Conservation (phyloP, 2,113 vertebrate species). For the Psittacara wagleri region DNA sequence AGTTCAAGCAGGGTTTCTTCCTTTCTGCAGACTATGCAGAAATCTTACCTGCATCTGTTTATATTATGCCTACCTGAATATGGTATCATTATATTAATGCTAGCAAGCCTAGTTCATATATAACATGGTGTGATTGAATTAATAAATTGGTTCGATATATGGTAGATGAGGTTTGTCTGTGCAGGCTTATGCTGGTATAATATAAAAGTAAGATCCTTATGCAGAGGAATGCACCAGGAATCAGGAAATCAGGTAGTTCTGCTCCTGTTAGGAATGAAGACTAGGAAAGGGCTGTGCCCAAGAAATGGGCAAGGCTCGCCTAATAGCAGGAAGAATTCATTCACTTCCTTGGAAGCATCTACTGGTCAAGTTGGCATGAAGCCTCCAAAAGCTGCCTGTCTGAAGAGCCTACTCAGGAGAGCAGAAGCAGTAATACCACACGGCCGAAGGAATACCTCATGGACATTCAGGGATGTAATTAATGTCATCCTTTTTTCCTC, state of each 20-base stretch:
- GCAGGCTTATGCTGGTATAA: not conserved
- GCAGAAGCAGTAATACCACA: not conserved
- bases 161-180: not conserved
- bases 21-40: constrained; percentile 20
- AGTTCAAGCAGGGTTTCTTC: constrained; percentile 32
- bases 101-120: not conserved
- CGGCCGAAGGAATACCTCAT: constrained; percentile 50
- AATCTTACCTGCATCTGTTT: not conserved
- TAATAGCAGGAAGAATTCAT: not conserved
- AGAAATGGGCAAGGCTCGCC: not conserved
- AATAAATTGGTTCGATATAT: not conserved
- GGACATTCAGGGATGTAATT: constrained; percentile 45
- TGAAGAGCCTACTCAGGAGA: not conserved
- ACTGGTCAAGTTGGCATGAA: not conserved
- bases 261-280: not conserved
- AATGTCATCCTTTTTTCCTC: constrained; percentile 1
- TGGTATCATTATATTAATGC: not conserved
- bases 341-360: not conserved
- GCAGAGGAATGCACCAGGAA: not conserved
- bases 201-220: not conserved
- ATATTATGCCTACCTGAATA: not conserved
- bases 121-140: not conserved
- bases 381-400: not conserved
- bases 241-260: not conserved
- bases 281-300: not conserved